These are phyloP conservation scores for Hydrochoerus hydrochaeris DNA, from an alignment of 2,113 vertebrate genomes.

Conservation along the genomic window DNA sequence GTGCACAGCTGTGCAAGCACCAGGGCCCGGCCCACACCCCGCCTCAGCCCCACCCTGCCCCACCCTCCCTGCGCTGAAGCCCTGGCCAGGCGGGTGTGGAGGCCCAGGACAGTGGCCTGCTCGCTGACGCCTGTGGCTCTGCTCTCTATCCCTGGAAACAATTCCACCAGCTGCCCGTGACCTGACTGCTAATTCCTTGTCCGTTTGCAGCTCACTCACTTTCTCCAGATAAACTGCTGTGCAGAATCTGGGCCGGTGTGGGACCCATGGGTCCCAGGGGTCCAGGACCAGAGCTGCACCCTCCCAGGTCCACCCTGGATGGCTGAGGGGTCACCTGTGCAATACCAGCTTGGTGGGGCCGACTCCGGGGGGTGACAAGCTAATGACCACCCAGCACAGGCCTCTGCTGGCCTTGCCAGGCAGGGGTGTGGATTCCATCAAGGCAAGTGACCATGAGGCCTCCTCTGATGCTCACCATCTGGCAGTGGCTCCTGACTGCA, in stretches of 20 bases:
- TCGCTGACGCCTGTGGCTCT: not conserved
- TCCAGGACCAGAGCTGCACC: not conserved
- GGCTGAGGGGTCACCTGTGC: not conserved
- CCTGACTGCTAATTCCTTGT: conserved; percentile 30
- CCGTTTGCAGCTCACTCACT: not conserved
- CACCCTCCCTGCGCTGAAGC: not conserved
- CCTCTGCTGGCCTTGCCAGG: not conserved
- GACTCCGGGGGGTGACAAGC: not conserved
- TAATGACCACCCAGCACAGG: not conserved
- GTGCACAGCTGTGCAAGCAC: conserved; percentile 60
- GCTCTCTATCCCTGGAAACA: not conserved
- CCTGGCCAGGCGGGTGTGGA: not conserved
- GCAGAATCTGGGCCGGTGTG: not conserved
- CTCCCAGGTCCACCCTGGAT: not conserved
- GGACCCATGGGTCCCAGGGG: not conserved
- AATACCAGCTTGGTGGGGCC: not conserved
- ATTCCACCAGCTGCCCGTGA: not conserved
- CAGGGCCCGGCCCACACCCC: not conserved
- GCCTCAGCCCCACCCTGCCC: not conserved
- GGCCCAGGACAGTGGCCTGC: not conserved
- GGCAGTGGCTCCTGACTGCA: not conserved
- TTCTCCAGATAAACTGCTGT: not conserved
- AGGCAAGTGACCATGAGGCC: not conserved
- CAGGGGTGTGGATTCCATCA: not conserved
- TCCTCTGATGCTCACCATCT: not conserved